Base-by-base conservation (phyloP, 2,113 vertebrate species). In the Myotis yumanensis region DNA sequence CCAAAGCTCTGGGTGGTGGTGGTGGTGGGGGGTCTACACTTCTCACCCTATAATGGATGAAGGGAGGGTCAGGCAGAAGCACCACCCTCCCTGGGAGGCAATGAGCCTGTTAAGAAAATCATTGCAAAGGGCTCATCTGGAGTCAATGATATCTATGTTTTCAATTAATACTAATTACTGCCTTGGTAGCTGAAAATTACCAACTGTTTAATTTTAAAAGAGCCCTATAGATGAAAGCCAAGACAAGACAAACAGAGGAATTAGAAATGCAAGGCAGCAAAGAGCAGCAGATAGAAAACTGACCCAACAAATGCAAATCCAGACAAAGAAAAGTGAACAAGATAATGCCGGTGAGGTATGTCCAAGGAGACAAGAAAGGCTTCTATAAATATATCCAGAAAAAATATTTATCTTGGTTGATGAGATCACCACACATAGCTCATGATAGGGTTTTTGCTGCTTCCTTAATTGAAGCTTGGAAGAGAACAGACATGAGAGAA, bases 351-450 rank as follows among this genome's bases (percentile, higher is more conserved):
- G 77, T 28, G 7, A 92, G 46, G 76, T 77, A 16, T 52, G 48
- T 88, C 76, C 77, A 76, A 83, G 90, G 76, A 80, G 93, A 82
- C 85, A 82, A 95, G 90, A 94, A 80, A 96, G 76, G 20, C 12
- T 73, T 95, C 97, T 96, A 90, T 92, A 97, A 96, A 97, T 95
- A 96, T 8, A 86, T 71, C 85, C 59, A 88, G 86, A 85, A 83
- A 95, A 93, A 92, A 90, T 86, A 79, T 97, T 95, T 94, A 88
- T 92, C 85, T 96, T 72, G 79, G 92, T 76, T 40, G 91, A 93
- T 95, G 96, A 97, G 97, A 73, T 97, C 97, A 97, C 28, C 85
- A 76, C 92, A 85, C 90, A 51, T 66, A 66, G 94, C 64, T 93
- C 87, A 35, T 82, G 93, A 92, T 77, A 88, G 82, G 81, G 37